Conservation (phyloP, 64 coral and sea anemone genomes). For the Actinia tenebrosa region DNA sequence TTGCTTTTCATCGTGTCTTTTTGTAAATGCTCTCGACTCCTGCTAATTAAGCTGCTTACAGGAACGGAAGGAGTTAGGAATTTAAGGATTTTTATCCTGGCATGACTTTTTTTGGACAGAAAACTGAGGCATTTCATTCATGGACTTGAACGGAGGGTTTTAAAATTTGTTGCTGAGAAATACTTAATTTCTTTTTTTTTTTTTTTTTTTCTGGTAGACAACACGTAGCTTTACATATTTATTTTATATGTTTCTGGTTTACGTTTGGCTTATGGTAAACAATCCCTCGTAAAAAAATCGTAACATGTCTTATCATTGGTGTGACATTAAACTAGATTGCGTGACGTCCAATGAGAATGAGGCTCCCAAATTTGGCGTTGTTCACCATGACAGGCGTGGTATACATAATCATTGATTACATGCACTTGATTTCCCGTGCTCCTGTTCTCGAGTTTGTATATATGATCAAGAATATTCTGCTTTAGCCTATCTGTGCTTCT, state of each 20-base stretch:
- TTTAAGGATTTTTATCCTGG: not conserved
- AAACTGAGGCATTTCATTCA: no score
- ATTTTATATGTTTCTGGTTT: not conserved
- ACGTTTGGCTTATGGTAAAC: not conserved
- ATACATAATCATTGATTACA: not conserved
- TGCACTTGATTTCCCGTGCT: not conserved
- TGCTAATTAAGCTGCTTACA: not conserved
- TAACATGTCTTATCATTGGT: no score
- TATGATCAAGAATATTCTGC: not conserved
- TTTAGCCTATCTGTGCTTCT: not conserved
- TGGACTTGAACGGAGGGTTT: no score
- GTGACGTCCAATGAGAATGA: not conserved
- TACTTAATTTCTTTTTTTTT: no score
- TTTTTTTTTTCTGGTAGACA: no score
- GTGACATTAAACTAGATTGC: not conserved
- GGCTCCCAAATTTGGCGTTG: not conserved
- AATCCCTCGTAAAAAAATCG: no score
- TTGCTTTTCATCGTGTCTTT: not conserved
- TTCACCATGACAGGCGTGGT: constrained; percentile 1
- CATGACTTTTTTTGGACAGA: no score
- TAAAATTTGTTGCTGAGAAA: no score
- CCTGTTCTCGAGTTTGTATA: constrained; percentile 2
- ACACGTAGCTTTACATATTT: no score
- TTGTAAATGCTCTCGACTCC: not conserved
- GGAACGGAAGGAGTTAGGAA: not conserved